Evolutionary conservation across 2,888 invertebrate species (phyloP).

Genomic region (Proisotoma minuta): DNA sequence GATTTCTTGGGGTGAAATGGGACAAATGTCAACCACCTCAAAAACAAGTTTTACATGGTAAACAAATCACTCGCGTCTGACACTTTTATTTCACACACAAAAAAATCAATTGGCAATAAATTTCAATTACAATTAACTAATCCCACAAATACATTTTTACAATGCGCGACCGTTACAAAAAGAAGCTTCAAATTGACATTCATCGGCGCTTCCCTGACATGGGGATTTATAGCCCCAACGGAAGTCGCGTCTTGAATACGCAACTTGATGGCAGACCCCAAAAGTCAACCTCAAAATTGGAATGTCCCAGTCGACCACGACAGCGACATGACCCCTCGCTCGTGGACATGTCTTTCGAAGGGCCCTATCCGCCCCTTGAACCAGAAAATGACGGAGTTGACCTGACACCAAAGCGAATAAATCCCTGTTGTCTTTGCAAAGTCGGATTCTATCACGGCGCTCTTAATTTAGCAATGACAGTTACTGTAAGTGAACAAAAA

Average conservation of each 20-base stretch:
- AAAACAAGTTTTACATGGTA: no score
- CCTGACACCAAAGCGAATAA: background rate
- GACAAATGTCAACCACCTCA: no score
- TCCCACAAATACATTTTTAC: no score
- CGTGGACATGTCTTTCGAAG: background rate
- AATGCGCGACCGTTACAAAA: no score
- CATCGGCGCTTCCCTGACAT: no score
- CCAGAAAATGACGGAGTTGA: background rate
- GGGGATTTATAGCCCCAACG: background rate
- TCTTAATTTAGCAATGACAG: background rate
- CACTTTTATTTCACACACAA: no score
- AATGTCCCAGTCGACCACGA: background rate
- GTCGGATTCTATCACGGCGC: background rate
- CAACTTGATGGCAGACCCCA: background rate
- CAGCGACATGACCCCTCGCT: constrained; percentile 1
- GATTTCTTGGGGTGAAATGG: no score
- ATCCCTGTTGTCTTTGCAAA: background rate
- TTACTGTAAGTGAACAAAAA: background rate
- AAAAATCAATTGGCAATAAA: no score
- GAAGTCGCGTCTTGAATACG: background rate
- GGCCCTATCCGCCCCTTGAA: background rate
- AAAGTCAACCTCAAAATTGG: background rate
- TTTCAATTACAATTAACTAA: no score
- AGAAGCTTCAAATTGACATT: no score
- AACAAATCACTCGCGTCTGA: no score